phyloP scores from a whole-genome alignment of 2,113 vertebrate genomes.

The Pelecanoides urinatrix region DNA sequence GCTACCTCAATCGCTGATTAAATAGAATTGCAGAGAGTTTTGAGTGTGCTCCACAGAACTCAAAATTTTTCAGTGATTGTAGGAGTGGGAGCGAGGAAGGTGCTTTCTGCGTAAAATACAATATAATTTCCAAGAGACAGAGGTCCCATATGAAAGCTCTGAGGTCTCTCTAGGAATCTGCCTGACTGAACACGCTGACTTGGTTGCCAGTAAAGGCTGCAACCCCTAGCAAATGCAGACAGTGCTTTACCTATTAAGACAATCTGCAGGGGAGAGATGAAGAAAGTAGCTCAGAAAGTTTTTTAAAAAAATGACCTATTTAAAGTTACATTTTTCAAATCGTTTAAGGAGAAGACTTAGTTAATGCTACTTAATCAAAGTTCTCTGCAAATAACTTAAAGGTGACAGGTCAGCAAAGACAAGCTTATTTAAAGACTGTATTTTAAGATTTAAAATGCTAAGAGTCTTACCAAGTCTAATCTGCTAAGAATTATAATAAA shows the following conservation, averaged over 20 bases:
- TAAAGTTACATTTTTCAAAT: conserved; percentile 54
- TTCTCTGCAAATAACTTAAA: conserved; percentile 66
- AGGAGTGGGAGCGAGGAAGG: not conserved
- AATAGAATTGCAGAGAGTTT: not conserved
- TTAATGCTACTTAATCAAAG: conserved; percentile 68
- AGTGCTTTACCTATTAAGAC: conserved; percentile 7
- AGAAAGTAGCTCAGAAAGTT: not conserved
- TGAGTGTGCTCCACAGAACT: not conserved
- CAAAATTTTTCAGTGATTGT: not conserved
- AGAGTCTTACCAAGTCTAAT: conserved; percentile 66
- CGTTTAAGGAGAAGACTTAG: conserved; percentile 51
- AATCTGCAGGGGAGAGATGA: not conserved
- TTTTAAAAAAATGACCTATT: conserved; percentile 35
- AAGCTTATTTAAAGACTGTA: conserved; percentile 67
- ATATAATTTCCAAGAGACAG: not conserved
- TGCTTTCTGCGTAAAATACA: not conserved
- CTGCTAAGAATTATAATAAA: conserved; percentile 70
- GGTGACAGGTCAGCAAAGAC: conserved; percentile 73
- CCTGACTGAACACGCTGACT: not conserved
- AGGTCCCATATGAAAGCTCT: not conserved
- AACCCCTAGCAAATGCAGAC: conserved; percentile 1
- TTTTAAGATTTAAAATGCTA: conserved; percentile 68
- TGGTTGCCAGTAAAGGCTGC: not conserved
- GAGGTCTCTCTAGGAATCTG: not conserved
- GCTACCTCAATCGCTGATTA: not conserved